Evolutionary conservation across 2,113 vertebrate species (phyloP).

Genomic region (Proterorhinus semilunaris): DNA sequence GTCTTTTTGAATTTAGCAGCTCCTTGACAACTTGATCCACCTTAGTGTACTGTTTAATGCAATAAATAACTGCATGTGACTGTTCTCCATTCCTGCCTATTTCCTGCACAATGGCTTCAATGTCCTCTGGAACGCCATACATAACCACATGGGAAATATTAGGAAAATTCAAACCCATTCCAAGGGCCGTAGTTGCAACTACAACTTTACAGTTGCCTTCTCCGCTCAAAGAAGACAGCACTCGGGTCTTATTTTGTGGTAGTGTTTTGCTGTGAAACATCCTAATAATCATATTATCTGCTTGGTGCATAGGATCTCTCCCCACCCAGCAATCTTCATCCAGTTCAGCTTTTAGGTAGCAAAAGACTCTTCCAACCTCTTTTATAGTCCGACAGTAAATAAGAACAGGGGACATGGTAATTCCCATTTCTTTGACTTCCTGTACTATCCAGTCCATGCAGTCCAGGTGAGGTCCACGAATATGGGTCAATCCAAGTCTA

Average conservation of each 20-base stretch:
- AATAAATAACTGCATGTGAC: neutral
- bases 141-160: neutral
- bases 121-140: no score
- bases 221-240: neutral
- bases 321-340: neutral
- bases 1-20: neutral
- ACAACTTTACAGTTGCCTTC: neutral
- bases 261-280: neutral
- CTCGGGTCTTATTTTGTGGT: neutral
- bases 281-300: neutral
- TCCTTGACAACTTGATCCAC: neutral
- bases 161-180: neutral
- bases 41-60: neutral
- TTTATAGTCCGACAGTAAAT: neutral
- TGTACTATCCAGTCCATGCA: no score
- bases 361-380: neutral
- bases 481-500: no score
- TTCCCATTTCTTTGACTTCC: no score
- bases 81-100: neutral
- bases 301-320: no score
- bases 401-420: no score
- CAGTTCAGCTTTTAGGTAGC: neutral
- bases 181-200: neutral
- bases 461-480: no score
- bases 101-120: neutral